Conservation (phyloP, 2,888 invertebrate species). For the Geophilus truncorum region DNA sequence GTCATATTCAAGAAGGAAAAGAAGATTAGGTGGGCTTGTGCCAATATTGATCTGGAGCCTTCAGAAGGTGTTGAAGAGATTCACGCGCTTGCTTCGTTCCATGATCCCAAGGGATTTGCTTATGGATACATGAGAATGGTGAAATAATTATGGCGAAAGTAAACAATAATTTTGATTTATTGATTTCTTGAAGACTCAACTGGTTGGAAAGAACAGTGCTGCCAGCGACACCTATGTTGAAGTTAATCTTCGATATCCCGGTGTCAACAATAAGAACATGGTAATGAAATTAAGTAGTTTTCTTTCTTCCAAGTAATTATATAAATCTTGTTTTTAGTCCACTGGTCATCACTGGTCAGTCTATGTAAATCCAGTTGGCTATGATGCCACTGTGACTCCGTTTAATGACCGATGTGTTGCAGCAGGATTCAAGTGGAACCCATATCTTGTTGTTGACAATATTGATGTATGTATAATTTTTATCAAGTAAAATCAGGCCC, state of each 20-base stretch:
- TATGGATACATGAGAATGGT: conserved; percentile 80
- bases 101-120: conserved; percentile 79
- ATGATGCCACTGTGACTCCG: conserved; percentile 78
- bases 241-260: conserved; percentile 80
- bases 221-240: conserved; percentile 86
- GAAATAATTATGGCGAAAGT: conserved; percentile 44
- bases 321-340: conserved; percentile 66
- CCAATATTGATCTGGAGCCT: conserved; percentile 78
- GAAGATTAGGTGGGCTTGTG: conserved; percentile 66
- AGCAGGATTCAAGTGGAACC: conserved; percentile 88
- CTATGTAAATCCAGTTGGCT: conserved; percentile 84
- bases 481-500: neutral
- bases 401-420: conserved; percentile 78
- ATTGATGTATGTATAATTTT: too few species aligned
- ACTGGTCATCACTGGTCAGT: conserved; percentile 82
- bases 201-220: conserved; percentile 78
- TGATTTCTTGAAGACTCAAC: conserved; percentile 62
- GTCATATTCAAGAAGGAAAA: conserved; percentile 65
- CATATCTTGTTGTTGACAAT: conserved; percentile 62
- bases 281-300: conserved; percentile 37
- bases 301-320: too few species aligned
- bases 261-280: conserved; percentile 69
- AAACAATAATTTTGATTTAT: neutral
- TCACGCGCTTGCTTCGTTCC: conserved; percentile 82
- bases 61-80: conserved; percentile 80